Conservation (phyloP, 35 echinoderm and acorn worm species). For the Holothuria glaberrima region DNA sequence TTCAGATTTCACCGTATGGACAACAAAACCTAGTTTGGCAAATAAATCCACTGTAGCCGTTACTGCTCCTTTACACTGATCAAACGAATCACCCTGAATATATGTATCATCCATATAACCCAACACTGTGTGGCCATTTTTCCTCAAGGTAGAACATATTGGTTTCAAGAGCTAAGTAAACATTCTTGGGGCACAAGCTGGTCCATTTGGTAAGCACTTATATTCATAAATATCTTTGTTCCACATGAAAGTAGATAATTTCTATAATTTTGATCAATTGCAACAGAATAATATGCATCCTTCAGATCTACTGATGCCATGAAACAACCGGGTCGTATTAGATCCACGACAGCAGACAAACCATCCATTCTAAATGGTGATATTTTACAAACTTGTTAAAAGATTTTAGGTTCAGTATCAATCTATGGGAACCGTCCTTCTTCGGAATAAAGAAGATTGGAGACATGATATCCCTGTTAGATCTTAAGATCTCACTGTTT, state of each 20-base stretch:
- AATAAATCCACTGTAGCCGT: neutral
- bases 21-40: neutral
- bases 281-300: constrained; percentile 57
- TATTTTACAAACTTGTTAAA: constrained; percentile 20
- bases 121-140: neutral
- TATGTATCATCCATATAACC: neutral
- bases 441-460: constrained; percentile 1
- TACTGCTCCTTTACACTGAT: neutral
- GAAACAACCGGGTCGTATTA: constrained; percentile 7
- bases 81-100: neutral
- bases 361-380: constrained; percentile 43
- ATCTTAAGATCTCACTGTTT: neutral
- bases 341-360: neutral
- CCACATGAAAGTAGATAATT: constrained; percentile 53
- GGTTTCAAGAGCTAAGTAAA: constrained; percentile 57
- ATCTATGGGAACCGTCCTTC: neutral
- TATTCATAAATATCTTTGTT: constrained; percentile 35
- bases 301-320: constrained; percentile 61
- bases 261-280: constrained; percentile 15
- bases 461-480: neutral
- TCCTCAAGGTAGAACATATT: neutral
- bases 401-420: neutral
- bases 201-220: constrained; percentile 43
- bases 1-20: neutral
- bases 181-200: constrained; percentile 30